A percentile compares a stretch with the other conserved stretches of the same genome.
These are phyloP conservation scores for Chascanopsetta lugubris DNA, from an alignment of 2,113 vertebrate species.

Conservation along the genomic window DNA sequence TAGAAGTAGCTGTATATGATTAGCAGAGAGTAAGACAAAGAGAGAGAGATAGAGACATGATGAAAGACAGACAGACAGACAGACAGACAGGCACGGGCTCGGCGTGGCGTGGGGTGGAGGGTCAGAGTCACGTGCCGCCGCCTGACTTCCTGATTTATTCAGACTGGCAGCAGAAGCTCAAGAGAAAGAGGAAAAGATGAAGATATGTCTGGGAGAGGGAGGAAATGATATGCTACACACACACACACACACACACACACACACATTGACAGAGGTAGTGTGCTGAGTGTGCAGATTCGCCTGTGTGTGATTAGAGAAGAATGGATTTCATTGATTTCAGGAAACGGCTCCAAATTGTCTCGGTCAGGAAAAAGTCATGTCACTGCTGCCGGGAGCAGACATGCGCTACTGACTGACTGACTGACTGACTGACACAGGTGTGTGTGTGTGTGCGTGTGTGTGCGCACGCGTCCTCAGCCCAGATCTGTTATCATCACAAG, in stretches of 20 bases:
- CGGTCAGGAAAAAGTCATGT: slow-evolving; percentile 30
- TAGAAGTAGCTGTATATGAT: slow-evolving; percentile 40
- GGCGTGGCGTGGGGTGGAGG: slow-evolving; percentile 16
- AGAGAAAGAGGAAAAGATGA: slow-evolving; percentile 7
- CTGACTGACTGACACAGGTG: slow-evolving; percentile 14
- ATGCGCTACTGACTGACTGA: too few relatives aligned
- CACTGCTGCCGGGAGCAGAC: slow-evolving; percentile 20
- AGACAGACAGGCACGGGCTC: too few relatives aligned
- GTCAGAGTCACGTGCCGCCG: slow-evolving; percentile 24
- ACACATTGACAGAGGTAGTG: slow-evolving; percentile 17
- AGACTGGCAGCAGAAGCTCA: slow-evolving; percentile 1
- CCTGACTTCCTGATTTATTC: slow-evolving; percentile 21
- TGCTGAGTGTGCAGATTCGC: slow-evolving; percentile 63
- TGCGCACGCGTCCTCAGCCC: neutral
- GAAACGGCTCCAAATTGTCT: slow-evolving; percentile 66
- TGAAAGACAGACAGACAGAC: slow-evolving; percentile 38
- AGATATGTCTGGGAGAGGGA: slow-evolving; percentile 11
- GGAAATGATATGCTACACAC: neutral
- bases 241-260: slow-evolving; percentile 30
- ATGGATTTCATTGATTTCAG: slow-evolving; percentile 62
- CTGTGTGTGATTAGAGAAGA: slow-evolving; percentile 45
- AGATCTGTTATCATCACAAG: slow-evolving; percentile 33
- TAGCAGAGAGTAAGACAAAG: slow-evolving; percentile 47
- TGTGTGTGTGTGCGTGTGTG: neutral
- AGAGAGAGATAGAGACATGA: slow-evolving; percentile 12